Base-by-base conservation (phyloP, 92 coral and sea anemone genomes). In the Parazoanthus atlanticus region DNA sequence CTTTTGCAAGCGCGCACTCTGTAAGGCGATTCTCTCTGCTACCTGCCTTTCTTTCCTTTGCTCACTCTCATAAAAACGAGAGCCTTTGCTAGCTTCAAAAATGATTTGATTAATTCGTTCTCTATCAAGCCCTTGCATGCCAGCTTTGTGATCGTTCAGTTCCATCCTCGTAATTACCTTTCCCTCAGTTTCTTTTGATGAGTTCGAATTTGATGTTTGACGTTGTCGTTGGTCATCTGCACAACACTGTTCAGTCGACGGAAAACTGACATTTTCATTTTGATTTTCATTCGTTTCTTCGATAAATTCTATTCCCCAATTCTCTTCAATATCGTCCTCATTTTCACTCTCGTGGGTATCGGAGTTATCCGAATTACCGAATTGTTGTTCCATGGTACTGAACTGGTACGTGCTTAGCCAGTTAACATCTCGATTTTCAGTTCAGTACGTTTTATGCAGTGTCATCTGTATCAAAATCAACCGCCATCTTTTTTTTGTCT, bases 71-170 rank as follows among this genome's bases (percentile, higher is more conserved):
- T 94, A 97, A 89, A 94, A 97, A 34, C 91, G 92, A 71, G 99
- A 97, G 33, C 99, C 99, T 86, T 95, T 97, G 71, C 99, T 97
- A 10, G 98, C 98, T 88, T 97, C 99, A 88, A 88, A 92, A 77
- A 97, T 97, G 43, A 97, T 97, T 76, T 93, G 92, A 91, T 97
- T 97, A 30, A 97, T 97, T 90, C 91, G 89, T 78, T 95, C 95
- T 80, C 91, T 95, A 85, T 97, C 98, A 23, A 97, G 89, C 5
- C 98, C 98, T 80, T 95, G 94, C 99, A 97, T 97, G 34, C 99
- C 99, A 28, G 99, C 99, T 87, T 97, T 97, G 72, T 94, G 94
- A 70, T 96, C 98, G 85, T 97, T 97, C 49, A 97, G 78, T 40
- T 96, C 94, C 99, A 97, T 95, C 80, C 99, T 94, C 32, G 97